phyloP scores from a whole-genome alignment of 37 sponge, comb jelly and placozoan genomes.

The Chondrilla cf. caribensis region DNA sequence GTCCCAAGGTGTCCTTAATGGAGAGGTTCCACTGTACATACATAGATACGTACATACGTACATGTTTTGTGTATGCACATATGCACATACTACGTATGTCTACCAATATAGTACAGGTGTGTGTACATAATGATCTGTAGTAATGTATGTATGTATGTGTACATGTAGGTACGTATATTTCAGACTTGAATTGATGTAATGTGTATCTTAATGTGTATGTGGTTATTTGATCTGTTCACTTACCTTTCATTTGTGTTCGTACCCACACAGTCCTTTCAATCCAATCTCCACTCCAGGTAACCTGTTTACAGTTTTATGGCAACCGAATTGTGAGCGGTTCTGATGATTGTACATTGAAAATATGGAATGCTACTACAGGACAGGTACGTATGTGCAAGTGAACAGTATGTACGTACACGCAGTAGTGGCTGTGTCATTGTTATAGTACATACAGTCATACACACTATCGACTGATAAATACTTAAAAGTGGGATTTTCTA shows the following conservation, averaged over 20 bases:
- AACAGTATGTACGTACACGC: no score
- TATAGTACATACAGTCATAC: no score
- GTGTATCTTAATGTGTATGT: not conserved
- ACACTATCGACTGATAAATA: no score
- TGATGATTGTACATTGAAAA: slow-evolving; percentile 96
- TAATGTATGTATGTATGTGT: not conserved
- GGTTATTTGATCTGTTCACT: not conserved
- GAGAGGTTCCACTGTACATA: no score
- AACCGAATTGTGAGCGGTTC: slow-evolving; percentile 97
- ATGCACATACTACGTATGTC: not conserved
- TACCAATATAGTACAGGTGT: not conserved
- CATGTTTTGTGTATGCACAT: not conserved
- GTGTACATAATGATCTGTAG: not conserved
- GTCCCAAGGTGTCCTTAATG: no score
- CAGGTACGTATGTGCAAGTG: slow-evolving; percentile 44
- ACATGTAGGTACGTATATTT: not conserved
- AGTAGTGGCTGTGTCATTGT: no score
- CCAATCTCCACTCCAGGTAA: slow-evolving; percentile 58
- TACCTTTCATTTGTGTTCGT: no score
- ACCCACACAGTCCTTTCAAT: no score
- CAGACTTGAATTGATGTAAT: not conserved
- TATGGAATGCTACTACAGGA: slow-evolving; percentile 94
- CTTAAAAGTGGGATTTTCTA: no score
- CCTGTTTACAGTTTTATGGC: slow-evolving; percentile 91
- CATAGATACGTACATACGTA: not conserved